Percentiles rank a stretch among this genome's conserved stretches.
phyloP scores from a whole-genome alignment of 2,888 invertebrate species.

The Ectropis crepuscularia region DNA sequence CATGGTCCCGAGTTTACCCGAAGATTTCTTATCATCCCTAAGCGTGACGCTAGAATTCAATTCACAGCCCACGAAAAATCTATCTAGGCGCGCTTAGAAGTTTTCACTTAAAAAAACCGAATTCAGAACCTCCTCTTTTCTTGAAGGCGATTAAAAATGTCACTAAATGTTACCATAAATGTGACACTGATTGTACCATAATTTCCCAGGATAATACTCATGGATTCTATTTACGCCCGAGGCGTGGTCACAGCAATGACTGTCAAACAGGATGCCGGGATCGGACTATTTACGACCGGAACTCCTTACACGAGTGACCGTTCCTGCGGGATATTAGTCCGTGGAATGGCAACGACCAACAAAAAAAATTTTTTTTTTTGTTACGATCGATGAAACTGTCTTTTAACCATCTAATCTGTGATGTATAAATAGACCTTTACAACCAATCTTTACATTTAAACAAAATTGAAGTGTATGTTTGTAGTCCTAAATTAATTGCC shows the following conservation, averaged over 20 bases:
- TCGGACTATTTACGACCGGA: constrained; percentile 77
- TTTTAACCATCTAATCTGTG: neutral
- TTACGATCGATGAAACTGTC: neutral
- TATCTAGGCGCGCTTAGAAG: too few species aligned
- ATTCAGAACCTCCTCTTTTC: too few species aligned
- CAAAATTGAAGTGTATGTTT: too few species aligned
- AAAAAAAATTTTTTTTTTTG: neutral
- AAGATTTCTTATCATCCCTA: too few species aligned
- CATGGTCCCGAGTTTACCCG: too few species aligned
- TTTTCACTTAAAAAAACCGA: too few species aligned
- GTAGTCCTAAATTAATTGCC: too few species aligned
- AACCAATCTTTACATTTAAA: too few species aligned
- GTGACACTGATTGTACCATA: constrained; percentile 10
- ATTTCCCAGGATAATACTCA: constrained; percentile 49
- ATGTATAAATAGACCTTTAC: neutral
- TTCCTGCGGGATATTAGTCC: constrained; percentile 2
- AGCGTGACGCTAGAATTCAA: too few species aligned
- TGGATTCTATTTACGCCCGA: constrained; percentile 53
- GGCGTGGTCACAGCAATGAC: constrained; percentile 68
- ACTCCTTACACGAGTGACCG: constrained; percentile 45
- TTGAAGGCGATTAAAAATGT: too few species aligned
- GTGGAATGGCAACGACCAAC: neutral
- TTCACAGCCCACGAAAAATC: too few species aligned
- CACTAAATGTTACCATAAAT: neutral
- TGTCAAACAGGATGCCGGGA: constrained; percentile 68